These are phyloP conservation scores for Ivindomyrus marchei DNA, from an alignment of 2,113 vertebrate species.

Conservation along the genomic window DNA sequence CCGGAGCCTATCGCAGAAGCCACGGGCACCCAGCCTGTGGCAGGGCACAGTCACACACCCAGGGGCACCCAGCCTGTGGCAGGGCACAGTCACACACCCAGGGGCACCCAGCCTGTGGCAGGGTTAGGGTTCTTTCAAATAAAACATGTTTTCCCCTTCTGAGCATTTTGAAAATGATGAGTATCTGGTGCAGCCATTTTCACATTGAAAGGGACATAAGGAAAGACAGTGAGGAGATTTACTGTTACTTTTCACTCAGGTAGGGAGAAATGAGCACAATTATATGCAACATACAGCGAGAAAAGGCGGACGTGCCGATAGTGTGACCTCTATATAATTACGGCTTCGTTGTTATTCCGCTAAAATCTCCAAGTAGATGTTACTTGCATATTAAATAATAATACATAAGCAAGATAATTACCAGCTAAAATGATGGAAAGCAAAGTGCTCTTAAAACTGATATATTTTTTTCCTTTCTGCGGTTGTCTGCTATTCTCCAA, in stretches of 20 bases:
- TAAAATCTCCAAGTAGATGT: conserved; percentile 39
- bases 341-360: conserved; percentile 47
- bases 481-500: neutral
- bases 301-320: conserved; percentile 44
- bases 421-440: conserved; percentile 3
- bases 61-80: neutral
- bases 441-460: neutral
- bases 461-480: neutral
- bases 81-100: no score
- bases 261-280: conserved; percentile 37
- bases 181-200: conserved; percentile 29
- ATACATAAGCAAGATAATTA: conserved; percentile 36
- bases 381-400: conserved; percentile 50
- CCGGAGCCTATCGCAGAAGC: neutral
- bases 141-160: neutral
- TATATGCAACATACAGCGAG: conserved; percentile 38
- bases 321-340: conserved; percentile 54
- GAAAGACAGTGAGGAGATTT: conserved; percentile 37
- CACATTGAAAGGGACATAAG: conserved; percentile 3
- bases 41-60: neutral
- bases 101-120: neutral
- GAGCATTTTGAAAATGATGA: neutral
- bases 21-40: neutral
- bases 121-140: neutral
- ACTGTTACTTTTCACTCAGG: conserved; percentile 20